Percentiles rank a stretch among this genome's conserved stretches.
Evolutionary conservation across 2,113 vertebrate species (phyloP).

Genomic region (Plotosus lineatus): DNA sequence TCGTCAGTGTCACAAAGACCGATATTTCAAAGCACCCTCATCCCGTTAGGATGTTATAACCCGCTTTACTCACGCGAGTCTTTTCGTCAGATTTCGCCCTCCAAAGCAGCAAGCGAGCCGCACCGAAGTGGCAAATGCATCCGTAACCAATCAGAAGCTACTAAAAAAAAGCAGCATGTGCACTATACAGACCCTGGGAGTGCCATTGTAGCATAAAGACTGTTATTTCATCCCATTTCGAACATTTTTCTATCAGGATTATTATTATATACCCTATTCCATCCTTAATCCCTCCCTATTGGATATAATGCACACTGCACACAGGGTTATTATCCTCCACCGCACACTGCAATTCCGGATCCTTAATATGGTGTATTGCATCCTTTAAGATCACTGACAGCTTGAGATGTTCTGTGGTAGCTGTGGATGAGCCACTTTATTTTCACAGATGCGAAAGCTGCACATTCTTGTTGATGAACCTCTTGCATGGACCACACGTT

Average conservation of each 20-base stretch:
- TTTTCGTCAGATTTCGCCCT: background rate
- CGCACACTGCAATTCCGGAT: too few species aligned
- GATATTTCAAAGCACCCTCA: background rate
- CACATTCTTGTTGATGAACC: too few species aligned
- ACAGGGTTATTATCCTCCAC: background rate
- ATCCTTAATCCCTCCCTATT: background rate
- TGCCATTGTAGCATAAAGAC: background rate
- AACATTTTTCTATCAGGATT: background rate
- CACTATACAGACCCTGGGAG: background rate
- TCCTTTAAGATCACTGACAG: too few species aligned
- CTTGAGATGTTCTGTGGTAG: too few species aligned
- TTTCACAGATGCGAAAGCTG: too few species aligned
- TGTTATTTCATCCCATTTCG: background rate
- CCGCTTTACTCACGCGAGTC: background rate
- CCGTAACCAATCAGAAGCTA: background rate
- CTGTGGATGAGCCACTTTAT: too few species aligned
- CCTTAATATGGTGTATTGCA: too few species aligned
- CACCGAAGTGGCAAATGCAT: background rate
- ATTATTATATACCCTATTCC: background rate
- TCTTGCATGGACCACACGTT: too few species aligned
- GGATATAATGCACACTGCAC: background rate
- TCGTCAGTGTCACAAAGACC: background rate
- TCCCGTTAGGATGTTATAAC: constrained; percentile 10
- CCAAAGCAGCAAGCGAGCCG: background rate
- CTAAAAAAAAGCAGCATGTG: background rate